These are phyloP conservation scores for crab-eating macaque (Macaca fascicularis) DNA, from an alignment of 2,113 vertebrate genomes.

Conservation along the genomic window DNA sequence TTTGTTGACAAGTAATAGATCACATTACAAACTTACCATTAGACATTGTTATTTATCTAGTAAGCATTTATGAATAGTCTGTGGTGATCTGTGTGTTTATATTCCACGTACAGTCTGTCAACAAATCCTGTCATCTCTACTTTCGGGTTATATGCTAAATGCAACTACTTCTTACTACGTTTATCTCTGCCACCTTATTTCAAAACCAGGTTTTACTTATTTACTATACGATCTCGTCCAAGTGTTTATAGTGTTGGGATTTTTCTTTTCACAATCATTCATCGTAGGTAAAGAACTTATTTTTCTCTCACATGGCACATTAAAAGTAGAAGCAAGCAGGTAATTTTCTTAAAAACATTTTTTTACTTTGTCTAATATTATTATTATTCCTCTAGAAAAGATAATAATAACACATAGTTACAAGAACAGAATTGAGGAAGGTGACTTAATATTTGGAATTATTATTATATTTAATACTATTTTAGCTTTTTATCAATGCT, in stretches of 20 bases:
- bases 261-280: not conserved
- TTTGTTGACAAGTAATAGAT: not conserved
- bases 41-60: not conserved
- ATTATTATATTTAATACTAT: not conserved
- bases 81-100: not conserved
- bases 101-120: not conserved
- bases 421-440: not conserved
- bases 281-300: not conserved
- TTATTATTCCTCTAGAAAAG: not conserved
- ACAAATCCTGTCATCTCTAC: not conserved
- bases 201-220: not conserved
- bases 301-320: not conserved
- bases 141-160: not conserved
- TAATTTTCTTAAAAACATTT: not conserved
- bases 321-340: not conserved
- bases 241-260: slow-evolving; percentile 57
- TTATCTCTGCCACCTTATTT: not conserved
- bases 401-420: not conserved
- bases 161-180: not conserved
- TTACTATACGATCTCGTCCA: not conserved
- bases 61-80: not conserved
- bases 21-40: not conserved
- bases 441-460: not conserved
- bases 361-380: not conserved
- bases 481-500: not conserved